Evolutionary conservation across 2,113 vertebrate species (phyloP), one percentile per base, ranked within the genome.

Genomic region (Gulo gulo): DNA sequence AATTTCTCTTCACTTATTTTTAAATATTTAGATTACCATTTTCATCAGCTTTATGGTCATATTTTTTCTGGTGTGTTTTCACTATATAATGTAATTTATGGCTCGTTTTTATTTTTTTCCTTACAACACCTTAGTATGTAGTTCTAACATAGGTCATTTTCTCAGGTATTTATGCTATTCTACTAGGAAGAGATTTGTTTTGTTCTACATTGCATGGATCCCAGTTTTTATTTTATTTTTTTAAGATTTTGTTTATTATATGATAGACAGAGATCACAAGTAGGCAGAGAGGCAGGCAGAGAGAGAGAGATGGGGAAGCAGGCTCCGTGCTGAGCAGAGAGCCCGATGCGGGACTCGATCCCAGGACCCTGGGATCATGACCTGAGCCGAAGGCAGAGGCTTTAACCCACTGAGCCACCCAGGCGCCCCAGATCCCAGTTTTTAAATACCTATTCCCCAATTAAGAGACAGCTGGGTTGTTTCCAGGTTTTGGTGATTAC

Each of bases 1-100:
- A 90, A 79, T 80, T 95, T 96, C 36, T 89, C 74, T 95, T 78
- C n/a, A 24, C 23, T 73, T 50, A 69, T 63, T 88, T 34, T 74
- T 14, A 85, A 85, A 84, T 74, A 83, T 73, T 91, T 52, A 94
- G 29, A 80, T 88, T 59, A 88, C 1, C 13, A 36, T 83, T 87
- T 93, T 91, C n/a, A 57, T 81, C 24, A 82, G 29, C 50, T 78
- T 50, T 81, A 10, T 52, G 12, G 29, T 21, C 80, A 87, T 29
- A 95, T 76, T 88, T 82, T 86, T 61, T 63, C 47, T 78, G 23
- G 7, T 63, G 18, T 52, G n/a, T 93, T 90, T 97, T 86, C 67
- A 78, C 63, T 71, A 86, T n/a, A 71, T 34, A 9, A 73, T 61
- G 26, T 67, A 59, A 83, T 29, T 34, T 4, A 79, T 21, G 18